phyloP scores from a whole-genome alignment of 1,140 invertebrate genomes.

The Drosophila parvula region DNA sequence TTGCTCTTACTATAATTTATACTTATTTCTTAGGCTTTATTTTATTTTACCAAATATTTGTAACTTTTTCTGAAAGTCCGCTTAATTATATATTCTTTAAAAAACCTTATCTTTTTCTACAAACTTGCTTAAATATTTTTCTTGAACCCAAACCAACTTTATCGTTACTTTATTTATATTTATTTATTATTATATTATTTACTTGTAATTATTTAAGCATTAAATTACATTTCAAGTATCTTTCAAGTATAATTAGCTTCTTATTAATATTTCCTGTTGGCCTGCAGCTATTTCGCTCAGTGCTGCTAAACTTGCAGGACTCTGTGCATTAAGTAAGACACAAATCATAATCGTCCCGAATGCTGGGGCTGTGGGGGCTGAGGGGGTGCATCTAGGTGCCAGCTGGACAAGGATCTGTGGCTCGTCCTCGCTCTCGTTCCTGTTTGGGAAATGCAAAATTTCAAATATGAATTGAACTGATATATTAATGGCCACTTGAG shows the following conservation, averaged over 20 bases:
- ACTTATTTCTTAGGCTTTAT: too few species aligned
- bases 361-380: slow-evolving; percentile 15
- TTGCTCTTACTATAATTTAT: too few species aligned
- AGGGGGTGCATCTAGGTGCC: slow-evolving; percentile 7
- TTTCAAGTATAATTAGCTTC: too few species aligned
- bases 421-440: slow-evolving; percentile 30
- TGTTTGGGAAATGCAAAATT: slow-evolving; percentile 79
- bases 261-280: not conserved
- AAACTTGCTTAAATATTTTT: too few species aligned
- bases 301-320: slow-evolving; percentile 25
- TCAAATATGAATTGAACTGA: slow-evolving; percentile 83
- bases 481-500: slow-evolving; percentile 83
- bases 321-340: slow-evolving; percentile 83
- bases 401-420: slow-evolving; percentile 45
- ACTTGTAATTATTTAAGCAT: too few species aligned
- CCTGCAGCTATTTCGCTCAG: not conserved
- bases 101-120: too few species aligned
- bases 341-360: slow-evolving; percentile 78
- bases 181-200: too few species aligned
- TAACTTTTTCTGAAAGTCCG: too few species aligned
- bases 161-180: too few species aligned
- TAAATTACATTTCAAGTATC: not conserved
- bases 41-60: too few species aligned
- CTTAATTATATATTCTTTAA: too few species aligned
- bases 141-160: too few species aligned